Percentiles rank a stretch among this genome's conserved stretches.
Evolutionary conservation across 2,113 vertebrate species (phyloP).

Genomic region (Calypte anna): DNA sequence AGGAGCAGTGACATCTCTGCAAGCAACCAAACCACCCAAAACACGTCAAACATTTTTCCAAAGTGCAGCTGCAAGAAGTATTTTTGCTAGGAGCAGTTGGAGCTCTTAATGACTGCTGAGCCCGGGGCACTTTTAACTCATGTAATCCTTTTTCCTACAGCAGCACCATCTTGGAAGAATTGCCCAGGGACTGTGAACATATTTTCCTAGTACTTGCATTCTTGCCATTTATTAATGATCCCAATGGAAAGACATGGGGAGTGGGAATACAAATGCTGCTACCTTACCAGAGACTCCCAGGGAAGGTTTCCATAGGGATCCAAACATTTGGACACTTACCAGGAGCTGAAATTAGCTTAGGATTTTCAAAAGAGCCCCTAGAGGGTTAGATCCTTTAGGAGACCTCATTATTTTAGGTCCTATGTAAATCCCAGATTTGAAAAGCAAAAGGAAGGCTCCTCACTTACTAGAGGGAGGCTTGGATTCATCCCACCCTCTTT

Average conservation of each 20-base stretch:
- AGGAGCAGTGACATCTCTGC: not conserved
- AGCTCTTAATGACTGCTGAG: constrained; percentile 59
- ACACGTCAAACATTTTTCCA: constrained; percentile 47
- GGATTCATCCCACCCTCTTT: not conserved
- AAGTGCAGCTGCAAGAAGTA: constrained; percentile 71
- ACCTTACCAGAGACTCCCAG: not conserved
- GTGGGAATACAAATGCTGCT: constrained; percentile 35
- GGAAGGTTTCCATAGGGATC: constrained; percentile 55
- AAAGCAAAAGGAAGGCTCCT: not conserved
- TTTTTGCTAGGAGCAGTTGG: constrained; percentile 74
- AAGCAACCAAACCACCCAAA: constrained; percentile 42
- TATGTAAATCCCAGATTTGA: not conserved
- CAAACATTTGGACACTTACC: constrained; percentile 34
- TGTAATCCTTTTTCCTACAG: constrained; percentile 77
- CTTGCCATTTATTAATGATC: constrained; percentile 61
- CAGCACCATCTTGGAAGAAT: constrained; percentile 73
- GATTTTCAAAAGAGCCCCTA: constrained; percentile 13
- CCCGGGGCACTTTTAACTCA: constrained; percentile 69
- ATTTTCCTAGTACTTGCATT: constrained; percentile 75
- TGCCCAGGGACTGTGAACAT: constrained; percentile 36
- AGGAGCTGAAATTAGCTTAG: constrained; percentile 51
- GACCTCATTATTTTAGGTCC: constrained; percentile 28
- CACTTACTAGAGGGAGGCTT: not conserved
- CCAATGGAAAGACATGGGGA: constrained; percentile 23
- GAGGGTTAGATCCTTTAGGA: not conserved